These are phyloP conservation scores for Vultur gryphus DNA, from an alignment of 2,797 vertebrate genomes.

Conservation along the genomic window DNA sequence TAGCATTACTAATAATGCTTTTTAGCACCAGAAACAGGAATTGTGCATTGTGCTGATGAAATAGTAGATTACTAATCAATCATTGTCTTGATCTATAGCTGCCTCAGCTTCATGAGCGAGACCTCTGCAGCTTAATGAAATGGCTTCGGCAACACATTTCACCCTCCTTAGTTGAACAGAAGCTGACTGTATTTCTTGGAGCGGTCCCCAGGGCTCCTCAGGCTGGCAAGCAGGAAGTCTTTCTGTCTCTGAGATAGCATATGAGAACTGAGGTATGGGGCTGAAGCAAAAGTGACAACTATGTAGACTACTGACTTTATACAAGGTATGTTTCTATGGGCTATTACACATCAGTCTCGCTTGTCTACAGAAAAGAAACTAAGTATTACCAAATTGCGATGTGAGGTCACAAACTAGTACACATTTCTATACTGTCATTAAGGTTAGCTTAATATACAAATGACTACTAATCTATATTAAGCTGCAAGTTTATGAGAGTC, in stretches of 20 bases:
- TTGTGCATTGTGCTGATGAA: neutral
- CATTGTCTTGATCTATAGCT: neutral
- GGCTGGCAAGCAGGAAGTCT: neutral
- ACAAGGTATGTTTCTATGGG: neutral
- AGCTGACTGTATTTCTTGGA: neutral
- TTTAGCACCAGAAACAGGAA: neutral
- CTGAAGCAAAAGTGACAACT: neutral
- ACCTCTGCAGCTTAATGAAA: neutral
- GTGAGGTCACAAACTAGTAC: neutral
- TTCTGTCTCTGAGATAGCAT: neutral
- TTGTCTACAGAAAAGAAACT: neutral
- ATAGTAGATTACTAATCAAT: neutral
- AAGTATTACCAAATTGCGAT: neutral
- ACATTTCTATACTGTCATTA: neutral
- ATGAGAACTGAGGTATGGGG: neutral
- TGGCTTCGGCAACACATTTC: accelerated
- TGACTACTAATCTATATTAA: neutral
- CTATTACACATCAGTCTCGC: neutral
- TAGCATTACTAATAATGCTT: neutral
- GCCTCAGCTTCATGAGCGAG: neutral
- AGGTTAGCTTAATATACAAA: neutral
- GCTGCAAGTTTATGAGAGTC: neutral
- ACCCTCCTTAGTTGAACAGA: neutral
- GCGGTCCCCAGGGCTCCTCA: neutral
- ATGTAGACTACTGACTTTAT: neutral